Conservation (phyloP, 2,113 vertebrate genomes). For the Cepphus grylle region DNA sequence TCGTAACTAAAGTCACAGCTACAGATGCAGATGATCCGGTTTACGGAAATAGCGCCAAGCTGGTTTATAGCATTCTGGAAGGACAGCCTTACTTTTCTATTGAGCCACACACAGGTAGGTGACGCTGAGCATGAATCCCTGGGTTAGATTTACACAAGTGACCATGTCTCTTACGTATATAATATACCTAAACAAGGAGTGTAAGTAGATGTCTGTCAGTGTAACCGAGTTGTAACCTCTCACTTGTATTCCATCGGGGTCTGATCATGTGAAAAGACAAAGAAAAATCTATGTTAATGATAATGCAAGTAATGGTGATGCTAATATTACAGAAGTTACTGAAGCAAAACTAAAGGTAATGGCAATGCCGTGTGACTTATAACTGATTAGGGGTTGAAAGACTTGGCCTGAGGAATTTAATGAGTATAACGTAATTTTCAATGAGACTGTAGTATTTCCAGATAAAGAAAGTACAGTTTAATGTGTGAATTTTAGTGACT, state of each 20-base stretch:
- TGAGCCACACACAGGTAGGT: conserved; percentile 92
- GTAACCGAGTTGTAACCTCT: not conserved
- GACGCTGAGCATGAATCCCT: not conserved
- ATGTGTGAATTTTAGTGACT: not conserved
- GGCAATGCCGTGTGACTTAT: not conserved
- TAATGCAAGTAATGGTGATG: not conserved
- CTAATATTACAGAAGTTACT: not conserved
- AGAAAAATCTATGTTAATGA: not conserved
- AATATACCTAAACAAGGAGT: not conserved
- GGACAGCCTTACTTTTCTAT: conserved; percentile 98
- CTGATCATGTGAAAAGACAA: not conserved
- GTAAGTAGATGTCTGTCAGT: not conserved
- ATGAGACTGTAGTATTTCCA: not conserved
- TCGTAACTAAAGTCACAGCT: conserved; percentile 93
- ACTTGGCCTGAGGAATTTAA: not conserved
- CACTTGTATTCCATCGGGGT: not conserved
- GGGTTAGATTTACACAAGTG: not conserved
- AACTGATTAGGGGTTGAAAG: not conserved
- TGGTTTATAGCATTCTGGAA: conserved; percentile 97
- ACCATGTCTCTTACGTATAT: rapidly evolving
- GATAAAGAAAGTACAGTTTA: not conserved
- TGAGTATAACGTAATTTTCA: not conserved
- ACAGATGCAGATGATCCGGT: conserved; percentile 96
- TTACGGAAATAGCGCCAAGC: conserved; percentile 95
- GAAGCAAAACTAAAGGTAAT: not conserved